These are phyloP conservation scores for Drosophila fuyamai DNA, from an alignment of 1,140 invertebrate genomes.

Conservation along the genomic window DNA sequence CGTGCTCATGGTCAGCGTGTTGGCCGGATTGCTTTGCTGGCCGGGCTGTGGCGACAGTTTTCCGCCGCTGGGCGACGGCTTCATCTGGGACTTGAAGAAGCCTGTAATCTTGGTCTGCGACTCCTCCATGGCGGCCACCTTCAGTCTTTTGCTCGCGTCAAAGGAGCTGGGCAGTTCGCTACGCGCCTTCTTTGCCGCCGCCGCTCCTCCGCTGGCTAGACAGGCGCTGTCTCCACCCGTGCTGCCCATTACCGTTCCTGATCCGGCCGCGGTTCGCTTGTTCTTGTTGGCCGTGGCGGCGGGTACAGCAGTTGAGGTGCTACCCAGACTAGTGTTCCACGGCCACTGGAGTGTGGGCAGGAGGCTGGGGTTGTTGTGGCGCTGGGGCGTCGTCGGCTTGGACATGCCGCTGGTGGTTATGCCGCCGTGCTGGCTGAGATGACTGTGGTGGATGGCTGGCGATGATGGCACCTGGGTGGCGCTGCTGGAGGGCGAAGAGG, in stretches of 20 bases:
- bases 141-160: constrained; percentile 80
- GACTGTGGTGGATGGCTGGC: constrained; percentile 37
- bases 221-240: constrained; percentile 3
- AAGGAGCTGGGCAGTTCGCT: constrained; percentile 27
- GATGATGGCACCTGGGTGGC: constrained; percentile 7
- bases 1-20: constrained; percentile 76
- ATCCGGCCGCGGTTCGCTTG: constrained; percentile 41
- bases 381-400: constrained; percentile 50
- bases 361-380: constrained; percentile 29
- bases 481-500: constrained; percentile 33
- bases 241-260: constrained; percentile 7
- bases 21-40: constrained; percentile 51
- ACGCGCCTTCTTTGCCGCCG: constrained; percentile 64
- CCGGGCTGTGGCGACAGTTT: constrained; percentile 61
- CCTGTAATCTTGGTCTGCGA: constrained; percentile 89
- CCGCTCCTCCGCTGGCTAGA: constrained; percentile 21
- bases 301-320: constrained; percentile 69
- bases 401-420: constrained; percentile 39
- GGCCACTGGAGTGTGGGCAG: constrained; percentile 73
- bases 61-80: constrained; percentile 86
- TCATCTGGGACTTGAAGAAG: constrained; percentile 92
- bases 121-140: constrained; percentile 78
- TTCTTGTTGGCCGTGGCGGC: constrained; percentile 50
- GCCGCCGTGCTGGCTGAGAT: constrained; percentile 10
- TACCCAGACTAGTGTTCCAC: constrained; percentile 73